Base-by-base conservation (phyloP, 2,797 vertebrate genomes). In the Myotis planiceps region DNA sequence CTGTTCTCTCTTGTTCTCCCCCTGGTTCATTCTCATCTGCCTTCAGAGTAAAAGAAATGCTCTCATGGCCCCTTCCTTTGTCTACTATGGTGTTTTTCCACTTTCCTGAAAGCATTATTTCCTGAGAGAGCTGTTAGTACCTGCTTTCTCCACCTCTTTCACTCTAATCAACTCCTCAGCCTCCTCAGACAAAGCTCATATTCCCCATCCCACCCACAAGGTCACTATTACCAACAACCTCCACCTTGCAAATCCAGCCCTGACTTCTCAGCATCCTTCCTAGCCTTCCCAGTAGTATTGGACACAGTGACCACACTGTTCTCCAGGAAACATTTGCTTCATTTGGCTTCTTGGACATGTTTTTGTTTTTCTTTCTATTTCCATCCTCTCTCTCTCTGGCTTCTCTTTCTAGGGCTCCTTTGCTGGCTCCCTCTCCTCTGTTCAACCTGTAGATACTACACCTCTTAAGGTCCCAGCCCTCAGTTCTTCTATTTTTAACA, bases 241-340 rank as follows among this genome's bases (percentile, higher is more conserved):
- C 27, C 12, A 6, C 5, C 21, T 82, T 39, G 23, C 66, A 74
- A 39, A 58, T 32, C 53, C 12, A 55, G 47, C 47, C 45, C 4
- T 3, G 5, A 7, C 2, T 29, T 32, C 58, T 32, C 32, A 55
- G 29, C 10, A 5, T 7, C 34, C 65, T 34, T 79, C 23, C 68
- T 6, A 5, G 29, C 3, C 9, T 15, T 47, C 45, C 25, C 13
- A 3, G 1, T 25, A 1, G 16, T 1, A 9, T 3, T 25, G 6
- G 55, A 10, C 14, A 42, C 5, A 2, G 21, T 0, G 9, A 6
- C 3, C 6, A 3, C 6, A 74, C 4, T 6, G 0, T n/a, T 18
- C 25, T 76, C 63, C 37, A 19, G 37, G 25, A 78, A 42, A n/a
- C 4, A 9, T 27, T 39, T 6, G 53, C 12, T 88, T 85, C 49